Base-by-base conservation (phyloP, 2,113 vertebrate species). In the Carassius auratus region DNA sequence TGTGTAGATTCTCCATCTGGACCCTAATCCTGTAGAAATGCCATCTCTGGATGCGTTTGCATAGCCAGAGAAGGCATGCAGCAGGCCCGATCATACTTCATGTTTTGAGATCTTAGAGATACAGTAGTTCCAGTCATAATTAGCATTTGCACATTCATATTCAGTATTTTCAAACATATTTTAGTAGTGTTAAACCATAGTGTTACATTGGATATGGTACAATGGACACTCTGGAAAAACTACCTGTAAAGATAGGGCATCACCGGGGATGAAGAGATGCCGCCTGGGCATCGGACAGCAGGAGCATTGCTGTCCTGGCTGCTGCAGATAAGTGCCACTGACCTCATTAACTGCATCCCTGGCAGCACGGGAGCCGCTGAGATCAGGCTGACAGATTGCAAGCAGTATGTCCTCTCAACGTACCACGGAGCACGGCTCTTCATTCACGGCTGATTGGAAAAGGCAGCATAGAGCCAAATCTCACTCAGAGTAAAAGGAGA, bases 1-100 rank as follows among this genome's bases (percentile, higher is more conserved):
- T 84, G 88, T 23, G 68, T 88, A 74, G 87, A 86, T 78, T 73
- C 38, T 90, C 93, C 93, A 94, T 95, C 93, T 94, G 94, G 91
- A 90, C 87, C 17, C 75, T 81, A n/a, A 90, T 83, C 33, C 80
- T 68, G 48, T 45, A 45, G 48, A 69, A 69, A 86, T 19, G 36
- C 57, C 86, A 76, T 86, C 73, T 76, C 82, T 48, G 36, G 79
- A 76, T 14, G 21, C 5, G 52, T 81, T 73, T 79, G 88, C 76
- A 66, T 81, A 30, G 62, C 75, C 21, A 57, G 45, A 77, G 69
- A 79, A 62, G 76, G 45, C 10, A 75, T 85, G 50, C n/a, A 85
- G 79, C 45, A 87, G 9, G 81, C 82, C 66, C 23, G 33, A 64
- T 52, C 10, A 6, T 1, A 42, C 21, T 81, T 7, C 17, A n/a